Base-by-base conservation (phyloP, 2,888 invertebrate species). In the Drosophila recens region DNA sequence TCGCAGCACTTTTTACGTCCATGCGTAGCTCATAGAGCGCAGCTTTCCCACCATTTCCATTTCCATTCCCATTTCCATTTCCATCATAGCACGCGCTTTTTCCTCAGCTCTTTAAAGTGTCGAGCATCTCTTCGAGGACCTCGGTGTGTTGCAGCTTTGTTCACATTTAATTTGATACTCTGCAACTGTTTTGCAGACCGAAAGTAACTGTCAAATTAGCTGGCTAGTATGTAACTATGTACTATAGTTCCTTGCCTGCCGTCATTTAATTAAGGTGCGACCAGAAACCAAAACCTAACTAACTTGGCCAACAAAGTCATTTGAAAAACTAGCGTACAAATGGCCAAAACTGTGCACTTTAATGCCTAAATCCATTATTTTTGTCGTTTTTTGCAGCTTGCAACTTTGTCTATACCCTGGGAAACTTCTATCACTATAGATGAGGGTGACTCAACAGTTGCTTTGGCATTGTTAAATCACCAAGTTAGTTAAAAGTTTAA, bases 1-100 rank as follows among this genome's bases (percentile, higher is more conserved):
- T 80, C 72, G 66, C 45, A 76, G 64, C 72, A 65, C 52, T 75
- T 68, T 57, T 72, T 67, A 64, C 36, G 74, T 53, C 38, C 49
- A 51, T 75, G 68, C 59, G 59, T 69, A 56, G 15, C 27, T 38
- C 23, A 42, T 30, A 53, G 23, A 38, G n/a, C 51, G 40, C 38
- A 57, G 46, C 15, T 15, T 13, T 36, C 1, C 46, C 15, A 56
- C 56, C 54, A 54, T 54, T 33, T 8, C 23, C 56, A 45, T 36
- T 43, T 3, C 17, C 5, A 27, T 27, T 34, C 4, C 0, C 36
- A 43, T 43, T 45, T 33, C 30, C 61, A 49, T 17, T 17, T 17
- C 17, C 17, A 17, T 20, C 46, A 59, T 20, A 56, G 49, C 33
- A 38, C 42, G 30, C 33, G 34, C 56, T 45, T 65, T 23, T 53